phyloP scores from a whole-genome alignment of 92 coral and sea anemone species.

The Anthopleura xanthogrammica region DNA sequence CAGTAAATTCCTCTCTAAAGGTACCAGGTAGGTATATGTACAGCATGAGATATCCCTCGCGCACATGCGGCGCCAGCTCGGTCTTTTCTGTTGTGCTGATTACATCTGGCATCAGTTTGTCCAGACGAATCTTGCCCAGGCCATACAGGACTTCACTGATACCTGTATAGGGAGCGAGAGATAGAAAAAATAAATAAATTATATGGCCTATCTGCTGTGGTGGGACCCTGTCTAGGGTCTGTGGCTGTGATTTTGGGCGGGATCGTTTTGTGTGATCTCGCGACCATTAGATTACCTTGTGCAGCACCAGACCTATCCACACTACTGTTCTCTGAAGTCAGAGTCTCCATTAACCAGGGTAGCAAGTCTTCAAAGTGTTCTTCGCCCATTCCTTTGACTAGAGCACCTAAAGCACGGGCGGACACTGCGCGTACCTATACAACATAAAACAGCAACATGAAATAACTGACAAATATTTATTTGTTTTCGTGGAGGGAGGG shows the following conservation, averaged over 20 bases:
- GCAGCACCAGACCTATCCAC: conserved; percentile 99
- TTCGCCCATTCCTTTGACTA: conserved; percentile 98
- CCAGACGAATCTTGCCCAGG: conserved; percentile 77
- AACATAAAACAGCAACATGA: background rate
- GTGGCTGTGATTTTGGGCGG: no score
- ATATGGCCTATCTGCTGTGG: background rate
- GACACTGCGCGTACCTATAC: conserved; percentile 89
- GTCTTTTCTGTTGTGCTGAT: conserved; percentile 82
- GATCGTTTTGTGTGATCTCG: background rate
- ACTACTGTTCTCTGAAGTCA: conserved; percentile 94
- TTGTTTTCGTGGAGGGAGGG: no score
- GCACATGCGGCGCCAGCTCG: conserved; percentile 90
- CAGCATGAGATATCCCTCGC: conserved; percentile 94
- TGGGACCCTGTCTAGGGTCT: no score
- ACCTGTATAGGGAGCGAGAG: conserved; percentile 45
- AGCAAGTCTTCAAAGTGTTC: conserved; percentile 88
- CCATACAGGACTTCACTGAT: conserved; percentile 94
- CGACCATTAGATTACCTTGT: conserved; percentile 58
- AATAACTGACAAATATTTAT: background rate
- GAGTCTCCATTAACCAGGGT: conserved; percentile 97
- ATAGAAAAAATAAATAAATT: background rate
- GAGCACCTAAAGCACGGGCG: conserved; percentile 97
- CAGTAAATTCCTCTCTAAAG: conserved; percentile 80
- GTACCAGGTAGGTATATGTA: conserved; percentile 91
- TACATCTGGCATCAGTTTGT: conserved; percentile 94